These are phyloP conservation scores for Diorhabda sublineata DNA, from an alignment of 1,140 invertebrate species.

Conservation along the genomic window DNA sequence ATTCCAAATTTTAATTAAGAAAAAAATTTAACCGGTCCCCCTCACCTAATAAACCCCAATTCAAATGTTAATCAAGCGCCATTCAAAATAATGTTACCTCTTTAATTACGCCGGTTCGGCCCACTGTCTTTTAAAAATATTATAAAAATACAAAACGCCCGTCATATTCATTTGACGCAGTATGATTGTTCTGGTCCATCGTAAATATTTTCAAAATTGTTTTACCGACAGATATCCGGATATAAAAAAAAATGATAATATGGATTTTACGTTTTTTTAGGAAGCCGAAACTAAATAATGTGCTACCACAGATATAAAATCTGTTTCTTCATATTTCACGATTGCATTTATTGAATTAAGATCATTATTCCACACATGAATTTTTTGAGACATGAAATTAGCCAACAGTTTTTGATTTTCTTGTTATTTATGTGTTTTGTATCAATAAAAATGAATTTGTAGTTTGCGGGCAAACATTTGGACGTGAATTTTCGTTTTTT, in stretches of 20 bases:
- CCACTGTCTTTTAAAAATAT: neutral
- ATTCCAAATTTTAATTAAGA: neutral
- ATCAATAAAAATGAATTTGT: too few species aligned
- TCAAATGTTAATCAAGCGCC: neutral
- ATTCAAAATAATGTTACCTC: neutral
- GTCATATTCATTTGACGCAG: neutral
- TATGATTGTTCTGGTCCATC: neutral
- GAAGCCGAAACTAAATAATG: too few species aligned
- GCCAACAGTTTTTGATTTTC: too few species aligned
- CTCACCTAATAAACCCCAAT: neutral
- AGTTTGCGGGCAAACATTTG: too few species aligned
- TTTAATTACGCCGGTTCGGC: neutral
- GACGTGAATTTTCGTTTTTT: too few species aligned
- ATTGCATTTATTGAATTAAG: too few species aligned
- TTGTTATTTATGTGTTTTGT: too few species aligned
- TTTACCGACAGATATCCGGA: neutral
- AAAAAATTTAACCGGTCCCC: neutral
- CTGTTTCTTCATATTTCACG: too few species aligned
- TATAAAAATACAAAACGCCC: neutral
- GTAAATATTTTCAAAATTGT: conserved; percentile 3
- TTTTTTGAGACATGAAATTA: too few species aligned
- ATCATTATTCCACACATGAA: too few species aligned
- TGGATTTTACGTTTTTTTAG: neutral
- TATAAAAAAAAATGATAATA: neutral
- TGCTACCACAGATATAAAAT: too few species aligned